Conservation (phyloP, 2,888 invertebrate species). For the Homarus gammarus region DNA sequence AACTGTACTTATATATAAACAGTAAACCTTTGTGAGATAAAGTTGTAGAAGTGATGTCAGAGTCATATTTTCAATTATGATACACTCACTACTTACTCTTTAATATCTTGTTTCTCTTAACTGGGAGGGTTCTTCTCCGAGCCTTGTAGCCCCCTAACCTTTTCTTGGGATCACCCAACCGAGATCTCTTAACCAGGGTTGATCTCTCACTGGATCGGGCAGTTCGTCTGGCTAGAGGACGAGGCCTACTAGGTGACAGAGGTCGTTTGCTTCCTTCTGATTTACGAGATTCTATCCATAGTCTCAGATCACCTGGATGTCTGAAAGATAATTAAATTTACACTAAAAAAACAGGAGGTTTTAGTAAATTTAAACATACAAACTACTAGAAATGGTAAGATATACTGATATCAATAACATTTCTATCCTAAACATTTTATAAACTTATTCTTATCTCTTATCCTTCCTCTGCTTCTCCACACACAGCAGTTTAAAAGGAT, state of each 20-base stretch:
- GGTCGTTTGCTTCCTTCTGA: slow-evolving; percentile 59
- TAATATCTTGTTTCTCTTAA: slow-evolving; percentile 60
- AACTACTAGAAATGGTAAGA: neutral
- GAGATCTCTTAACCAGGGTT: slow-evolving; percentile 45
- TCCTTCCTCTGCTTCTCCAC: too few species aligned
- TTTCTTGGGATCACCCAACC: slow-evolving; percentile 60
- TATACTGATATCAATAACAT: too few species aligned
- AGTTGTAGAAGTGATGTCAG: too few species aligned
- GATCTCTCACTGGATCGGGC: slow-evolving; percentile 43
- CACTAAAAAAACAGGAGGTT: too few species aligned
- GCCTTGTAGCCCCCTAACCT: slow-evolving; percentile 56
- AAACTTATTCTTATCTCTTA: too few species aligned
- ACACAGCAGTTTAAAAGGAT: too few species aligned
- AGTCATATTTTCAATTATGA: neutral
- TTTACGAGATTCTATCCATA: slow-evolving; percentile 71
- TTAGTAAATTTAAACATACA: neutral
- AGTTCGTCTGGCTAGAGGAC: slow-evolving; percentile 29
- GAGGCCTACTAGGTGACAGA: slow-evolving; percentile 41
- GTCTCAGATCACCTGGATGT: slow-evolving; percentile 63
- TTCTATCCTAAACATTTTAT: too few species aligned
- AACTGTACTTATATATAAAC: too few species aligned
- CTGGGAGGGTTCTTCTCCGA: slow-evolving; percentile 47
- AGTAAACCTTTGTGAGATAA: too few species aligned
- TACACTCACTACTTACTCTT: slow-evolving; percentile 39
- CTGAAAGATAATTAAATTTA: slow-evolving; percentile 25